phyloP scores from a whole-genome alignment of 2,113 vertebrate species.

The Entelurus aequoreus region DNA sequence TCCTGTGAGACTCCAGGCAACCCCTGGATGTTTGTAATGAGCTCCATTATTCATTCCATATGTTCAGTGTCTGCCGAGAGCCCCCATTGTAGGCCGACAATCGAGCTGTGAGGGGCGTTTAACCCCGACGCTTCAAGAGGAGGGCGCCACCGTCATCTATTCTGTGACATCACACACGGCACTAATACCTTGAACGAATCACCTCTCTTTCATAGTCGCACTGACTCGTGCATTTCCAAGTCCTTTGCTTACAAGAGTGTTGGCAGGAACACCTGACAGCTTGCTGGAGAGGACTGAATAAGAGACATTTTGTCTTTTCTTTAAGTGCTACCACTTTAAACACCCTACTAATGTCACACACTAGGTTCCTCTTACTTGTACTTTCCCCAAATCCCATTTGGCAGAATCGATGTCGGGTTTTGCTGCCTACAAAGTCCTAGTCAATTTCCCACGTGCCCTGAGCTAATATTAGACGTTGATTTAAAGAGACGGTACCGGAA shows the following conservation, averaged over 20 bases:
- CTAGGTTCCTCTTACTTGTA: neutral
- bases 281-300: constrained; percentile 27
- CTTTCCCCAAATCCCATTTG: neutral
- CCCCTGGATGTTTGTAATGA: constrained; percentile 72
- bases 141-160: constrained; percentile 60
- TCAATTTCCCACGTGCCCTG: neutral
- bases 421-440: neutral
- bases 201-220: constrained; percentile 20
- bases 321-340: constrained; percentile 18
- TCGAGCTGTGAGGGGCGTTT: constrained; percentile 59
- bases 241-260: constrained; percentile 31
- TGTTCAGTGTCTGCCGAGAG: constrained; percentile 70
- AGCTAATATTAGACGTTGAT: neutral
- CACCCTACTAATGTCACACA: neutral
- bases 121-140: constrained; percentile 64
- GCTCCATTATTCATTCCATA: constrained; percentile 77
- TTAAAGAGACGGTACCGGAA: neutral
- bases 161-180: constrained; percentile 66
- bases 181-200: constrained; percentile 54
- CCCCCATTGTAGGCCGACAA: constrained; percentile 65
- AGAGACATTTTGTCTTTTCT: constrained; percentile 23
- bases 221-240: constrained; percentile 16
- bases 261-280: constrained; percentile 20
- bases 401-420: neutral
- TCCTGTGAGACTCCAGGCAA: constrained; percentile 67